Base-by-base conservation (phyloP, 2,888 invertebrate genomes). In the Ischnus inquisitorius region DNA sequence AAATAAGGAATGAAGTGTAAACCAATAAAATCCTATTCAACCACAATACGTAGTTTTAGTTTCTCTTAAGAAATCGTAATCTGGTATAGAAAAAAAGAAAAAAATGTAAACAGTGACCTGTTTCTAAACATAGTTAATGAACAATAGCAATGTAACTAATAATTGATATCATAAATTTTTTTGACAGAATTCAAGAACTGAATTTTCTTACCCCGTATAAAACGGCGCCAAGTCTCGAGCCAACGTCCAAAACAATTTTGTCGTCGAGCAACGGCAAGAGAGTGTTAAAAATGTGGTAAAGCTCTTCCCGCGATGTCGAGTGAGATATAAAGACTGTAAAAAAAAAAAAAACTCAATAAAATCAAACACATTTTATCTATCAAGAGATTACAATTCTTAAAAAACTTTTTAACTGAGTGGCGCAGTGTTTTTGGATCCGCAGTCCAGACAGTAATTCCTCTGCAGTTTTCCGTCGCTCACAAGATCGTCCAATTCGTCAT, bases 221-320 rank as follows among this genome's bases (percentile, higher is more conserved):
- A 72, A 96, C 95, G 79, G 95, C 95, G 67, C 97, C 97, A 69
- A 96, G 93, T 90, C 97, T 94, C 16, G 96, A 97, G 5, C 97
- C 97, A 76, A 97, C 94, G 93, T 97, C 97, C 41, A 97, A 91
- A 68, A 97, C 92, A 74, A 94, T 94, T 91, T 95, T 95, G 25
- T 94, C 94, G 82, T 95, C 93, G 85, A 96, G 94, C 80, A 94
- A 94, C 51, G 96, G 96, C 57, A 97, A 94, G 54, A 96, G 91
- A 19, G 94, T 94, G 86, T 95, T 95, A 90, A 96, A 97, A 72
- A 96, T 95, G 89, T 95, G 96, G 85, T 95, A 94, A 19, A 96
- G 91, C 77, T 94, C 94, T 88, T 94, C 94, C 83, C 94, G 94
- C 46, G 96, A 95, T 91, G 95, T 94, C n/a, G 96, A 96, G 91